phyloP scores from a whole-genome alignment of 2,888 invertebrate species.

The Tortrix viridana region DNA sequence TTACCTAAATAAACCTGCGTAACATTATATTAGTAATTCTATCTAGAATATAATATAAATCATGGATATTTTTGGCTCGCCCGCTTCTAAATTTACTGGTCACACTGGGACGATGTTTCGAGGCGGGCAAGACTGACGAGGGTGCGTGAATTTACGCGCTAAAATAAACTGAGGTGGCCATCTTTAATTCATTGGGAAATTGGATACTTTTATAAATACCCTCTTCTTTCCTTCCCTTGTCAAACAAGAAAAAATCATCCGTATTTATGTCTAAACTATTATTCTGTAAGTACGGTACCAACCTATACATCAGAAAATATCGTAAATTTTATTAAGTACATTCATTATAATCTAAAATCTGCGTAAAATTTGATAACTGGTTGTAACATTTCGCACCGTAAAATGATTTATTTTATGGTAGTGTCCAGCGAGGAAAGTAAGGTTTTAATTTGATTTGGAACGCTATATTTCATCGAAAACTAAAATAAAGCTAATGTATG shows the following conservation, averaged over 20 bases:
- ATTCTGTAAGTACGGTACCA: no score
- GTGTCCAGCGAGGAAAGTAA: no score
- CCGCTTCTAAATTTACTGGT: constrained; percentile 32
- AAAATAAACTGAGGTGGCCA: constrained; percentile 43
- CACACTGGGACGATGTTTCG: constrained; percentile 37
- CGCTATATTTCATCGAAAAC: no score
- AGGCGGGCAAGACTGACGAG: constrained; percentile 43
- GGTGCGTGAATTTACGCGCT: constrained; percentile 43
- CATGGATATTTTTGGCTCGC: constrained; percentile 29
- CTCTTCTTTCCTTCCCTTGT: not conserved
- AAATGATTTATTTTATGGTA: no score
- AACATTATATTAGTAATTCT: constrained; percentile 14
- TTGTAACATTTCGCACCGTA: no score
- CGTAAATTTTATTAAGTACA: no score
- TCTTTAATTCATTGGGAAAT: constrained; percentile 46
- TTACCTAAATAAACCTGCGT: constrained; percentile 1
- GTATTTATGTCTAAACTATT: no score
- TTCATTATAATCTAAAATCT: no score
- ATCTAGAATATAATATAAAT: constrained; percentile 30
- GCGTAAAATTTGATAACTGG: no score
- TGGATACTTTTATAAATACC: constrained; percentile 18
- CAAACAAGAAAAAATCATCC: no score
- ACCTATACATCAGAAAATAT: no score
- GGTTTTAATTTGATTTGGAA: no score
- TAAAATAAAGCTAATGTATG: not conserved